Evolutionary conservation across 2,888 invertebrate species (phyloP).

Genomic region (Amphipoea oculea): DNA sequence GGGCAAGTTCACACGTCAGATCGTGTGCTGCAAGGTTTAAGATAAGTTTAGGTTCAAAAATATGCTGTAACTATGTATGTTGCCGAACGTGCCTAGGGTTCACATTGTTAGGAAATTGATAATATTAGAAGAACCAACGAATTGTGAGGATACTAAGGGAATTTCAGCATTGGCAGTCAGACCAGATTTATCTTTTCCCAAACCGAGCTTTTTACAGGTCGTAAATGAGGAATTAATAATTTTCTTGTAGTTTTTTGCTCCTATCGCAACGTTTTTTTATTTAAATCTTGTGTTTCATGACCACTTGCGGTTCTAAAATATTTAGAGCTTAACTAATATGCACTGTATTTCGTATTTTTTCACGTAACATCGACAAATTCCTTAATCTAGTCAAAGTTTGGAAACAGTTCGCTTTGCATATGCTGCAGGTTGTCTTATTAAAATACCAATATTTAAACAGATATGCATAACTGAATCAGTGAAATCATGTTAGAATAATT

Average conservation of each 20-base stretch:
- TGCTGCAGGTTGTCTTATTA: constrained; percentile 9
- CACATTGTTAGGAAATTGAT: background rate
- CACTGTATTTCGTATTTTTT: constrained; percentile 16
- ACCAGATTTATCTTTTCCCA: too few relatives aligned
- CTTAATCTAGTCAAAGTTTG: constrained; percentile 8
- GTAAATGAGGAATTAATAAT: background rate
- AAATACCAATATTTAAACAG: constrained; percentile 29
- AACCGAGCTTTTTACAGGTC: background rate
- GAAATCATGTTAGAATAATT: constrained; percentile 8
- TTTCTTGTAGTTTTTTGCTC: background rate
- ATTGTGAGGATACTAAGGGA: background rate
- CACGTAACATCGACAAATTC: background rate
- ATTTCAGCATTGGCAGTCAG: background rate
- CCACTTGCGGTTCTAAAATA: constrained; percentile 26
- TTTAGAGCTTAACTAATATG: constrained; percentile 45
- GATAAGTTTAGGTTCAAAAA: constrained; percentile 40
- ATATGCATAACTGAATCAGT: constrained; percentile 21
- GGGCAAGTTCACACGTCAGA: constrained; percentile 57
- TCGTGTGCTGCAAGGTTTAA: constrained; percentile 30
- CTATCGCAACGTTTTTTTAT: background rate
- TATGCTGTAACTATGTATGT: constrained; percentile 8
- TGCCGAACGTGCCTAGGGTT: background rate
- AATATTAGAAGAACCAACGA: too few relatives aligned
- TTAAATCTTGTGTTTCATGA: constrained; percentile 3
- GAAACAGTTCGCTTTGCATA: constrained; percentile 15